Percentiles rank a stretch among this genome's conserved stretches.
These are phyloP conservation scores for Conus ventricosus DNA, from an alignment of 1,140 invertebrate genomes.

Conservation along the genomic window DNA sequence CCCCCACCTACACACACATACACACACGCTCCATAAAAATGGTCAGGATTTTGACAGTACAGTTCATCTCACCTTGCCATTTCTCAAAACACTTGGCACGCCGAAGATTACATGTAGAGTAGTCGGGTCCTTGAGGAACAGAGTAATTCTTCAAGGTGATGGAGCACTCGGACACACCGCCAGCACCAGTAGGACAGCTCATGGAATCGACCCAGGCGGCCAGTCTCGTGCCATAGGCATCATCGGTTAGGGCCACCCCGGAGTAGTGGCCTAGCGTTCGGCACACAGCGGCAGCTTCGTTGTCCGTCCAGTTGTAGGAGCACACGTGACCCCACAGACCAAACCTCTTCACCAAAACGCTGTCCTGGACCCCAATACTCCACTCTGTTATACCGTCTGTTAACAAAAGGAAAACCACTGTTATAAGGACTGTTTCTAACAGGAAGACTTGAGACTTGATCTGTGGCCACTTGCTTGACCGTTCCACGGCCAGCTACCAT, in stretches of 20 bases:
- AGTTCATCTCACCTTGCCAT: background rate
- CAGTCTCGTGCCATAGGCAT: background rate
- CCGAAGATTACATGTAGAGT: background rate
- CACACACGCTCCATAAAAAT: too few species aligned
- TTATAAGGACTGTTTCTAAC: too few species aligned
- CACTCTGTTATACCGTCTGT: background rate
- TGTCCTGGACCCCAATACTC: background rate
- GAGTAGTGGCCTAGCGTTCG: background rate
- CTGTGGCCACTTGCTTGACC: too few species aligned
- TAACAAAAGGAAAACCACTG: too few species aligned
- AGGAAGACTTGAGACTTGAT: too few species aligned
- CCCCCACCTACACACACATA: too few species aligned
- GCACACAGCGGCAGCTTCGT: slow-evolving; percentile 1
- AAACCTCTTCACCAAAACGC: background rate
- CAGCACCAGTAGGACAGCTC: background rate
- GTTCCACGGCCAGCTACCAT: too few species aligned
- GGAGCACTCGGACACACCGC: background rate
- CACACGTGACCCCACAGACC: slow-evolving; percentile 17
- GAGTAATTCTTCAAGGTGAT: background rate
- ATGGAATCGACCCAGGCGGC: background rate
- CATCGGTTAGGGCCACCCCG: background rate
- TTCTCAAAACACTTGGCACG: background rate
- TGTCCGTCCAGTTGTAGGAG: background rate
- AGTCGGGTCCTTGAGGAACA: background rate
- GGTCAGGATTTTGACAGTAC: too few species aligned